Percentiles rank a stretch among this genome's conserved stretches.
These are phyloP conservation scores for Nomada flava DNA, from an alignment of 2,888 invertebrate species.

Conservation along the genomic window DNA sequence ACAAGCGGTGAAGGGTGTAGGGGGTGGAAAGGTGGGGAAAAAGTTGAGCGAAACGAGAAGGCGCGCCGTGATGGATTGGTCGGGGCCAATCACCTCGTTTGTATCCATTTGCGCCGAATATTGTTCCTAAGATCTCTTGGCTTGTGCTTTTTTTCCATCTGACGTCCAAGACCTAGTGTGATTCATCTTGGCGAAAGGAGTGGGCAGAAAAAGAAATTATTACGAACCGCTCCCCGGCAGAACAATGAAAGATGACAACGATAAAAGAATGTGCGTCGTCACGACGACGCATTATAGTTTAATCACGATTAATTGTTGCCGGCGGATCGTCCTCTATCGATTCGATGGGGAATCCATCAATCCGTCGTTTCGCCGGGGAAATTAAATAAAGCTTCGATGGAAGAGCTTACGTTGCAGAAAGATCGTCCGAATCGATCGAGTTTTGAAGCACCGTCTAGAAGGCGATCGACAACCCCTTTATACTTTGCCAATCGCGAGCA, in stretches of 20 bases:
- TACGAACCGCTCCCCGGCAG: conserved; percentile 28
- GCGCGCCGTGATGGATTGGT: conserved; percentile 76
- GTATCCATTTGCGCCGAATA: conserved; percentile 81
- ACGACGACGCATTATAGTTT: conserved; percentile 56
- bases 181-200: conserved; percentile 68
- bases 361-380: conserved; percentile 28
- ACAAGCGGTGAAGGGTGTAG: conserved; percentile 29
- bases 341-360: conserved; percentile 25
- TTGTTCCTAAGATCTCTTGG: conserved; percentile 72
- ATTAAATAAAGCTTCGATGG: conserved; percentile 8
- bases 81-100: conserved; percentile 80
- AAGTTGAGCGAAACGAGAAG: conserved; percentile 64
- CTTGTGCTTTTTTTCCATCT: conserved; percentile 50
- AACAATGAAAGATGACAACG: conserved; percentile 62
- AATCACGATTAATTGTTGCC: conserved; percentile 67
- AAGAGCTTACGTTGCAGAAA: not conserved
- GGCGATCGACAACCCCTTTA: not conserved
- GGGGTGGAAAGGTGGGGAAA: conserved; percentile 35
- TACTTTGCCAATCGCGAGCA: not conserved
- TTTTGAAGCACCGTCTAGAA: too few relatives aligned
- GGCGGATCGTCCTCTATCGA: conserved; percentile 9
- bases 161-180: conserved; percentile 35
- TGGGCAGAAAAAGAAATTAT: conserved; percentile 31
- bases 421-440: conserved; percentile 2
- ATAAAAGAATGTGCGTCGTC: conserved; percentile 61